Conservation (phyloP, 1,140 invertebrate genomes). For the Chrysoperla carnea region DNA sequence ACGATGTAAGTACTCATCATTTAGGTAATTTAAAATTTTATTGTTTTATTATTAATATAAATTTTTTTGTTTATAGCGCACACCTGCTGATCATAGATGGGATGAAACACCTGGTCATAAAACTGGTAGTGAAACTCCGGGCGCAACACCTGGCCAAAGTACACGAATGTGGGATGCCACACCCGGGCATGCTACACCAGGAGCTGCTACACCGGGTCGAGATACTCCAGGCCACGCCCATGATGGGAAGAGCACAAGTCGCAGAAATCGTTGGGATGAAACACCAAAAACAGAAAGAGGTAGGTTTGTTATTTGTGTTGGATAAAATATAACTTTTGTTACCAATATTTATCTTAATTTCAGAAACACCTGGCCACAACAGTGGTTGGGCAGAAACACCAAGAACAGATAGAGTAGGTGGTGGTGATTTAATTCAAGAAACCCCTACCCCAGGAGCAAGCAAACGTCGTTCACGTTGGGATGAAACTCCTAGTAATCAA, state of each 20-base stretch:
- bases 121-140: slow-evolving; percentile 59
- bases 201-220: slow-evolving; percentile 69
- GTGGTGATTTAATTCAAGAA: slow-evolving; percentile 67
- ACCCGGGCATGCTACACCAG: slow-evolving; percentile 75
- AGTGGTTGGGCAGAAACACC: slow-evolving; percentile 98
- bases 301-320: slow-evolving; percentile 14
- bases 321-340: neutral
- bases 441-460: slow-evolving; percentile 84
- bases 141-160: slow-evolving; percentile 72
- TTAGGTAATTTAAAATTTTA: neutral
- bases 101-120: slow-evolving; percentile 92
- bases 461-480: slow-evolving; percentile 85
- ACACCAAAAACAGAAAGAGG: slow-evolving; percentile 92
- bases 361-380: slow-evolving; percentile 84
- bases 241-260: slow-evolving; percentile 49
- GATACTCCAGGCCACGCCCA: slow-evolving; percentile 62
- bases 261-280: slow-evolving; percentile 97
- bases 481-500: slow-evolving; percentile 79
- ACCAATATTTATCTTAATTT: slow-evolving; percentile 7
- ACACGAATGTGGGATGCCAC: slow-evolving; percentile 92
- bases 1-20: slow-evolving; percentile 36
- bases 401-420: slow-evolving; percentile 61
- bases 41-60: slow-evolving; percentile 1
- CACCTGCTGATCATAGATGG: slow-evolving; percentile 72
- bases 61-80: slow-evolving; percentile 36